Evolutionary conservation across 2,888 invertebrate genomes (phyloP), one percentile per base, ranked within the genome.

Genomic region (Coecobrya sp.): DNA sequence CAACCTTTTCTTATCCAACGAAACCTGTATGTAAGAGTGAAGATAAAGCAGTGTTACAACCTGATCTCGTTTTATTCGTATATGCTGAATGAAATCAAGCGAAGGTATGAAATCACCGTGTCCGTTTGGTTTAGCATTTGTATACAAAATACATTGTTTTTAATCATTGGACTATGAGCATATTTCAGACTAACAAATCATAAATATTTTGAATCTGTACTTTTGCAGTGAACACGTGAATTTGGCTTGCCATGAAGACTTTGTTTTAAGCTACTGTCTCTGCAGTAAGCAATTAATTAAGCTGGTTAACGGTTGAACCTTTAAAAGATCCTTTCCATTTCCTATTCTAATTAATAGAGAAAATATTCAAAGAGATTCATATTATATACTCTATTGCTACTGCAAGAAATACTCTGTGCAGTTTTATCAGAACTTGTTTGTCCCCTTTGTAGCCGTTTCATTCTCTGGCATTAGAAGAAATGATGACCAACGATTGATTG

Each of bases 301-400:
- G 52, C 52, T 36, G 16, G 59, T 45, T 85, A 85, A 85, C 62
- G 73, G 84, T 62, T 85, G 79, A 84, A 52, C 52, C 70, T 30
- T 65, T 4, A n/a, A 49, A 85, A 65, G 59, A 62, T 27, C 25
- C 4, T 68, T 16, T 86, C 85, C 79, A 91, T 91, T 86, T 91
- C 86, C 91, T 86, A 79, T 91, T 91, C 62, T 91, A 91, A 91
- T 91, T 91, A 42, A 22, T 65, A 79, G 62, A 68, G 30, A 85
- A 42, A 5, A n/a, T 42, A 73, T 73, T 36, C 13, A 73, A 19
- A 42, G 13, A 11, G 85, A 49, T 68, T 70, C 52, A 45, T 73
- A 62, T 86, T 11, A 8, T 19, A 13, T 1, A 11, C 27, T n/a
- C 79, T 45, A 27, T 19, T 22, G 62, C 59, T 65, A 65, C 1